phyloP scores from a whole-genome alignment of 64 coral and sea anemone species.

The Montipora foliosa region DNA sequence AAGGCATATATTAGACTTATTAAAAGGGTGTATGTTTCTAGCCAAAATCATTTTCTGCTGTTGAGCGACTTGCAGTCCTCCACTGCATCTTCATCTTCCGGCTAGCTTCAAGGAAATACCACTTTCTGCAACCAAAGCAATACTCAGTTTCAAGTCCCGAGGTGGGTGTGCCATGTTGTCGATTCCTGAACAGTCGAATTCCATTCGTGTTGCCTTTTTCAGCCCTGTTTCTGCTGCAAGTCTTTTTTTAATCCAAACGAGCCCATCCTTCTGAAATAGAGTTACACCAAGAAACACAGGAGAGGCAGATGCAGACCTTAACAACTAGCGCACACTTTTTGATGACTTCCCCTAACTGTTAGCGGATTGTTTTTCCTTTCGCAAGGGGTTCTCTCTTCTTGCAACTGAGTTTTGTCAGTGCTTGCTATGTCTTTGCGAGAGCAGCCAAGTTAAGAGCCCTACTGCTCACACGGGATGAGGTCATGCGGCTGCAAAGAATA shows the following conservation, averaged over 20 bases:
- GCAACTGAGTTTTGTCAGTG: background rate
- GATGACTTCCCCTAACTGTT: background rate
- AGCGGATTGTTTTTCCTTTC: background rate
- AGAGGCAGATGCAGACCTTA: too few species aligned
- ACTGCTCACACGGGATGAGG: conserved; percentile 55
- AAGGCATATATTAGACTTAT: too few species aligned
- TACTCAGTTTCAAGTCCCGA: background rate
- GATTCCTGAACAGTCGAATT: too few species aligned
- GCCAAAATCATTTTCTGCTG: background rate
- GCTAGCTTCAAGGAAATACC: background rate
- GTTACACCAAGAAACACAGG: background rate
- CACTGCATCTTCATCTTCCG: background rate
- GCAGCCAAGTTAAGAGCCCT: conserved; percentile 82
- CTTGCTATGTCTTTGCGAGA: conserved; percentile 71
- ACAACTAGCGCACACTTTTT: background rate
- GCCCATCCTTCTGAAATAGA: background rate
- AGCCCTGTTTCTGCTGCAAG: background rate
- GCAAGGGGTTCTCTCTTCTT: background rate
- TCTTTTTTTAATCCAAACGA: background rate
- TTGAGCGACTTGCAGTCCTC: background rate
- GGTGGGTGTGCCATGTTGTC: background rate
- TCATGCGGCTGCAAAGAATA: conserved; percentile 56
- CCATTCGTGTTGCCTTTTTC: background rate
- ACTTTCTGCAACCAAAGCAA: background rate
- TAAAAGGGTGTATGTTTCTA: background rate